These are phyloP conservation scores for Urocolius indicus DNA, from an alignment of 2,113 vertebrate genomes.

Conservation along the genomic window DNA sequence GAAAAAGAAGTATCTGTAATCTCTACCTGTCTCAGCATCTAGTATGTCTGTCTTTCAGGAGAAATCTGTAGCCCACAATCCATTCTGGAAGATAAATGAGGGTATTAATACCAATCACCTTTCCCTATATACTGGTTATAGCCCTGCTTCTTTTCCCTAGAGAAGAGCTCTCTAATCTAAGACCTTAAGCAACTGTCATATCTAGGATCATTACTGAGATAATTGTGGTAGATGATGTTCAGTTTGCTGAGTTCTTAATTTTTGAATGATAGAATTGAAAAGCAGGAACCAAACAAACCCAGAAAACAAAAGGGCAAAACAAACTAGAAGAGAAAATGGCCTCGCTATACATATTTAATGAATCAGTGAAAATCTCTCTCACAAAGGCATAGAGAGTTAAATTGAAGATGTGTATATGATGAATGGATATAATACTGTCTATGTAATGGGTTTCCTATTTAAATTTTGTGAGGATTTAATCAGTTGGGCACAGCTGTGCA, in stretches of 20 bases:
- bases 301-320: constrained; percentile 35
- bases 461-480: constrained; percentile 88
- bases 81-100: background rate
- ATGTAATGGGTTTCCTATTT: constrained; percentile 88
- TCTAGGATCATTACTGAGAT: background rate
- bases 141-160: background rate
- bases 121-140: background rate
- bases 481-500: constrained; percentile 85
- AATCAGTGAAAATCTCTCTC: constrained; percentile 11
- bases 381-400: constrained; percentile 71
- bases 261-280: background rate
- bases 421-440: constrained; percentile 83
- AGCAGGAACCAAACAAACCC: background rate
- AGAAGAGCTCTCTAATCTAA: background rate
- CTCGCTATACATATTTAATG: constrained; percentile 69
- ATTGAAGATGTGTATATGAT: constrained; percentile 75
- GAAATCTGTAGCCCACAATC: background rate
- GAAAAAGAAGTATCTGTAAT: background rate
- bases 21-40: background rate
- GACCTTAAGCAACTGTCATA: background rate
- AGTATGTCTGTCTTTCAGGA: background rate
- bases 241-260: background rate
- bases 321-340: constrained; percentile 27
- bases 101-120: background rate
- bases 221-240: background rate